phyloP scores from a whole-genome alignment of 2,888 invertebrate genomes.

The Ceraclea dissimilis region DNA sequence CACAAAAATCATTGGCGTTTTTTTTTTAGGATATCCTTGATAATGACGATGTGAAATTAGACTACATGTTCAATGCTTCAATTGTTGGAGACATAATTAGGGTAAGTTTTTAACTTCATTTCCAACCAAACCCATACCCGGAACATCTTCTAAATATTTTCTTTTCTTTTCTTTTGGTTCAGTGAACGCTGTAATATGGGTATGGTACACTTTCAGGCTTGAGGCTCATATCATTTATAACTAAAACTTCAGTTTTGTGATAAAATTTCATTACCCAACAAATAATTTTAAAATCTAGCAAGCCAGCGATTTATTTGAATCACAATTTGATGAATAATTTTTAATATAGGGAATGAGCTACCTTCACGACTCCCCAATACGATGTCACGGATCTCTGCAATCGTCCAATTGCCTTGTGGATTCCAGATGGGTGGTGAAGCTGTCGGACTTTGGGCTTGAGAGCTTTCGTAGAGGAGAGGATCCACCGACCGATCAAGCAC shows the following conservation, averaged over 20 bases:
- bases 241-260: too few species aligned
- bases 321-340: too few species aligned
- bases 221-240: too few species aligned
- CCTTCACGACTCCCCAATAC: slow-evolving; percentile 79
- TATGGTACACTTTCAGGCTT: too few species aligned
- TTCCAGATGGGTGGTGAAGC: slow-evolving; percentile 90
- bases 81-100: slow-evolving; percentile 90
- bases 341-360: slow-evolving; percentile 93
- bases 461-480: slow-evolving; percentile 76
- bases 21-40: slow-evolving; percentile 75
- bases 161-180: too few species aligned
- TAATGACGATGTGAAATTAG: slow-evolving; percentile 91
- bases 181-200: too few species aligned
- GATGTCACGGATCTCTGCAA: slow-evolving; percentile 80
- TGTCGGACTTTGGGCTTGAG: slow-evolving; percentile 84
- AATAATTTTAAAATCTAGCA: too few species aligned
- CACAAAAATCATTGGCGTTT: too few species aligned
- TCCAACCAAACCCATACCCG: neutral
- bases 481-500: slow-evolving; percentile 52
- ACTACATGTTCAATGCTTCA: slow-evolving; percentile 94
- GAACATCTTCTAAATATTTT: too few species aligned
- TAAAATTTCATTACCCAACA: too few species aligned
- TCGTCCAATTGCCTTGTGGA: slow-evolving; percentile 91
- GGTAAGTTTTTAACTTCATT: too few species aligned
- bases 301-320: too few species aligned